Base-by-base conservation (phyloP, 2,888 invertebrate species). In the Xylophagus ater region DNA sequence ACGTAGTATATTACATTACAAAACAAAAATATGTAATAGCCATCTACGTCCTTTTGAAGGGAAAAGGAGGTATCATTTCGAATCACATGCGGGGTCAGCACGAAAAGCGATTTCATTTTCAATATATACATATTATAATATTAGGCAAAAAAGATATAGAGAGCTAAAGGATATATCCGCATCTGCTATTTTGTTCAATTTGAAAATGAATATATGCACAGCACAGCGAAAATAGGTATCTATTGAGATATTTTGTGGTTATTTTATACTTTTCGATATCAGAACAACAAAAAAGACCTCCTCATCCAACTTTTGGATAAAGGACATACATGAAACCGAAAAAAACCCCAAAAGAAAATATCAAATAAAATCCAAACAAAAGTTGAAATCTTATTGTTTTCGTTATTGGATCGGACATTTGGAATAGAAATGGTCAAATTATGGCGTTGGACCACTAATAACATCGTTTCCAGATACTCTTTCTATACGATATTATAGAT, bases 351-450 rank as follows among this genome's bases (percentile, higher is more conserved):
- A 20, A 21, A 28, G 13, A 34, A 30, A 40, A 34, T 25, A 40
- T 34, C 34, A 34, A 40, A 40, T 40, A 42, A 39, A 41, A 44
- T 29, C 40, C 33, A 42, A 44, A 42, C 33, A 39, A 39, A 38
- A 37, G 35, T 37, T 36, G 38, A 43, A 42, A 44, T 44, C 44
- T 47, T 44, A 47, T 47, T 51, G 48, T 47, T 47, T 45, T 38
- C 49, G 48, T 52, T 52, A 52, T 52, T 52, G 51, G 51, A 51
- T 48, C 43, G 49, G 50, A 52, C 51, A 49, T 46, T 51, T 45
- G 48, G 51, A 53, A 53, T 53, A 51, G 51, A 51, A 53, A 53
- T 53, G 52, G 49, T 51, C 51, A 46, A 51, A 53, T 53, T 53
- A 53, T 53, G 49, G 49, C 48, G 47, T 45, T 45, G 44, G 46